Evolutionary conservation across 1,140 invertebrate genomes (phyloP).

Genomic region (Pseudomyrmex concolor): DNA sequence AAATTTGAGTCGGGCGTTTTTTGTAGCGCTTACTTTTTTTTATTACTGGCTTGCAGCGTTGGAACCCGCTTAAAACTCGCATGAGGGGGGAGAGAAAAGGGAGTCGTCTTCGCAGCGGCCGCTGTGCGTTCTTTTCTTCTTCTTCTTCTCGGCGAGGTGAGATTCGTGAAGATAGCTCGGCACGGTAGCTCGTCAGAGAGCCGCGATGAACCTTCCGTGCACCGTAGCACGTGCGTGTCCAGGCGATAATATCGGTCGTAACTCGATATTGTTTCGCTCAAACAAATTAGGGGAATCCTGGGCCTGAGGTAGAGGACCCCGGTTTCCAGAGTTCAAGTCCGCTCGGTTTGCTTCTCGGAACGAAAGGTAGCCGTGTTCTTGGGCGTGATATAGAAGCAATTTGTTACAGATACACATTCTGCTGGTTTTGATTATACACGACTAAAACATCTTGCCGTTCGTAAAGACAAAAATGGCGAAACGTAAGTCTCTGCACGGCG

Average conservation of each 20-base stretch:
- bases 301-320: slow-evolving; percentile 70
- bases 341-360: slow-evolving; percentile 76
- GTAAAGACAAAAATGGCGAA: neutral
- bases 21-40: slow-evolving; percentile 12
- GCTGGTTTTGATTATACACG: neutral
- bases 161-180: slow-evolving; percentile 81
- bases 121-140: slow-evolving; percentile 48
- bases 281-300: slow-evolving; percentile 83
- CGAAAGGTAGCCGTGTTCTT: slow-evolving; percentile 63
- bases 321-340: slow-evolving; percentile 77
- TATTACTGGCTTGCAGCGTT: slow-evolving; percentile 23
- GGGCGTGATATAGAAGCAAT: slow-evolving; percentile 56
- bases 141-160: slow-evolving; percentile 67
- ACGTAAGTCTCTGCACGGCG: neutral
- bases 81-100: slow-evolving; percentile 61
- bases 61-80: slow-evolving; percentile 29
- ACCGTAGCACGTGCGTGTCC: slow-evolving; percentile 81
- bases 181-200: slow-evolving; percentile 80
- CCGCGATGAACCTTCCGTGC: slow-evolving; percentile 79
- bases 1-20: slow-evolving; percentile 10
- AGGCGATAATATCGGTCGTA: slow-evolving; percentile 81
- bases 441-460: neutral
- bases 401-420: slow-evolving; percentile 44
- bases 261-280: slow-evolving; percentile 85
- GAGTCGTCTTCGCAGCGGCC: slow-evolving; percentile 46